Percentiles rank a stretch among this genome's conserved stretches.
These are phyloP conservation scores for Drosophila ambigua DNA, from an alignment of 1,140 invertebrate genomes.

Conservation along the genomic window DNA sequence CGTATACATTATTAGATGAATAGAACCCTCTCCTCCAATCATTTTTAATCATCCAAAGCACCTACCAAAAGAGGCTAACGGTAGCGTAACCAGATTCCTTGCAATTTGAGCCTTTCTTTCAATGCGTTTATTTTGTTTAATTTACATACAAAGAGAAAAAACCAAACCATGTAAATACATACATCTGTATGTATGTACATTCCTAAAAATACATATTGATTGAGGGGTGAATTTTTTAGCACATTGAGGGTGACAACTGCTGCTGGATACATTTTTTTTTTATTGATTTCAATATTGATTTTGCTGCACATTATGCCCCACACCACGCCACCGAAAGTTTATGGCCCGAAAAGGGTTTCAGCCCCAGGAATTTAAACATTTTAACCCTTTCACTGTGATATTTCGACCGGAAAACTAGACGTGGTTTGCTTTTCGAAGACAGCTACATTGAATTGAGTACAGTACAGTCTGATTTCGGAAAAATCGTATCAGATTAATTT, in stretches of 20 bases:
- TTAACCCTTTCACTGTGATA: slow-evolving; percentile 34
- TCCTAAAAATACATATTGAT: background rate
- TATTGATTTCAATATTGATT: slow-evolving; percentile 77
- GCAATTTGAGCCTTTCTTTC: too few species aligned
- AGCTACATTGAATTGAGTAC: too few species aligned
- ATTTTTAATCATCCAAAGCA: too few species aligned
- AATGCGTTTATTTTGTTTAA: too few species aligned
- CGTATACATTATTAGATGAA: background rate
- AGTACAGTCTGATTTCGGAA: too few species aligned
- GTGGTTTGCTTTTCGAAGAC: too few species aligned
- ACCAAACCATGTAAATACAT: slow-evolving; percentile 13
- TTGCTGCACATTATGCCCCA: slow-evolving; percentile 37
- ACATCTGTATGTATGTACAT: slow-evolving; percentile 12
- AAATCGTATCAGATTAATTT: too few species aligned
- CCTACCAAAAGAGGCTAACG: too few species aligned
- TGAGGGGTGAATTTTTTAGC: slow-evolving; percentile 53
- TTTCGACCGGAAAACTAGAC: slow-evolving; percentile 27
- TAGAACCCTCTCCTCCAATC: background rate
- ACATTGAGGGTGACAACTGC: slow-evolving; percentile 61
- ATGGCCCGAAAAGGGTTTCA: slow-evolving; percentile 14
- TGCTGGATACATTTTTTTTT: slow-evolving; percentile 56
- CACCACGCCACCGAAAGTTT: slow-evolving; percentile 25
- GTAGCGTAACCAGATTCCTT: too few species aligned
- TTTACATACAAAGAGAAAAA: too few species aligned
- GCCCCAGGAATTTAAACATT: slow-evolving; percentile 34